phyloP scores from a whole-genome alignment of 2,888 invertebrate species.

The Hypselothyrea guttata region DNA sequence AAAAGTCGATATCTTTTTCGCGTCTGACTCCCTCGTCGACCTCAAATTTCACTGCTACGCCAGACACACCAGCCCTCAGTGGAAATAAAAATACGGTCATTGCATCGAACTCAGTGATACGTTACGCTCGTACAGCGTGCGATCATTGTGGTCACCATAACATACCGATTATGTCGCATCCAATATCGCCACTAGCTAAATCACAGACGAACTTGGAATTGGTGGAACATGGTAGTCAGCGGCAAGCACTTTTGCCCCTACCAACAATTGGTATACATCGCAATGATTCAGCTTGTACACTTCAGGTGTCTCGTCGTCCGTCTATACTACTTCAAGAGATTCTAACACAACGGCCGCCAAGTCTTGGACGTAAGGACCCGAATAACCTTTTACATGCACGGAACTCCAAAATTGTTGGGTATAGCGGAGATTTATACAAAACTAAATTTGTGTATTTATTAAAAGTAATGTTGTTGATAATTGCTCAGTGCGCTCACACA shows the following conservation, averaged over 20 bases:
- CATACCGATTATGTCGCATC: conserved; percentile 79
- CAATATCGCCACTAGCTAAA: conserved; percentile 79
- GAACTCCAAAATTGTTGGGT: conserved; percentile 74
- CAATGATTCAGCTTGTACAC: conserved; percentile 77
- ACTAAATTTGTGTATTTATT: no score
- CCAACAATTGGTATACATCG: conserved; percentile 63
- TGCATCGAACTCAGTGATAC: conserved; percentile 54
- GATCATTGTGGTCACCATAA: conserved; percentile 80
- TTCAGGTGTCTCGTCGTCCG: conserved; percentile 81
- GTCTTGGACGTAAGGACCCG: conserved; percentile 84
- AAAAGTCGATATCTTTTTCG: conserved; percentile 73
- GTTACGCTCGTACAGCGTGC: conserved; percentile 74
- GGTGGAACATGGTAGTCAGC: conserved; percentile 63
- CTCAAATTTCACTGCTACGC: neutral
- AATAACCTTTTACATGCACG: conserved; percentile 53
- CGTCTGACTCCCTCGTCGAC: conserved; percentile 41
- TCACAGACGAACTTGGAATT: conserved; percentile 80
- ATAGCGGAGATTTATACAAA: no score
- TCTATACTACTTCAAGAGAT: conserved; percentile 82
- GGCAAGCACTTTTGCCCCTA: conserved; percentile 66
- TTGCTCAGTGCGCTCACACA: no score
- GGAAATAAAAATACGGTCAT: conserved; percentile 10
- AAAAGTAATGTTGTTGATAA: neutral
- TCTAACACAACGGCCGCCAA: conserved; percentile 84
- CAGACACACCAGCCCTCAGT: conserved; percentile 1